These are phyloP conservation scores for Oncopeltus fasciatus DNA, from an alignment of 1,140 invertebrate genomes.

Conservation along the genomic window DNA sequence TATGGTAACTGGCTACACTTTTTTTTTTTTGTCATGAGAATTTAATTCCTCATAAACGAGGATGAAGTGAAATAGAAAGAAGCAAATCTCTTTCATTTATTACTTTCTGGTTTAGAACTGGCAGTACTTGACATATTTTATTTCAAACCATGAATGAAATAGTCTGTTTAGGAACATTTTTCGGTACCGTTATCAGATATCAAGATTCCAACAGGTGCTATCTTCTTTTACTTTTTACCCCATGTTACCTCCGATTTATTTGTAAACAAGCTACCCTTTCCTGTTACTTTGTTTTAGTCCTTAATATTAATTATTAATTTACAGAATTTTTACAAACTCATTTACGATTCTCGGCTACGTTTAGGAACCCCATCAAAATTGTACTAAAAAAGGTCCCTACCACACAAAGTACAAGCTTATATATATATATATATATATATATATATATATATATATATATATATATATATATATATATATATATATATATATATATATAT, in stretches of 20 bases:
- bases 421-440: slow-evolving; percentile 15
- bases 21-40: neutral
- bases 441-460: slow-evolving; percentile 18
- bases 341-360: slow-evolving; percentile 22
- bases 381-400: slow-evolving; percentile 27
- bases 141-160: too few relatives aligned
- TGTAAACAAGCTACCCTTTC: neutral
- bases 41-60: neutral
- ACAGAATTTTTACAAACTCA: slow-evolving; percentile 9
- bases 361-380: slow-evolving; percentile 27
- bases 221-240: slow-evolving; percentile 3
- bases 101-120: slow-evolving; percentile 1
- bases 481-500: slow-evolving; percentile 18
- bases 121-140: slow-evolving; percentile 5
- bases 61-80: slow-evolving; percentile 8
- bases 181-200: slow-evolving; percentile 8
- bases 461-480: slow-evolving; percentile 16
- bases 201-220: slow-evolving; percentile 11
- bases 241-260: slow-evolving; percentile 1
- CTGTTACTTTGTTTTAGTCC: neutral
- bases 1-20: slow-evolving; percentile 10
- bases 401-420: slow-evolving; percentile 57
- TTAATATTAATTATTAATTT: slow-evolving; percentile 1
- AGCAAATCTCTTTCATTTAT: slow-evolving; percentile 16
- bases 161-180: slow-evolving; percentile 1